Percentiles rank a stretch among this genome's conserved stretches.
Evolutionary conservation across 2,113 vertebrate species (phyloP).

Genomic region (Hemicordylus capensis): DNA sequence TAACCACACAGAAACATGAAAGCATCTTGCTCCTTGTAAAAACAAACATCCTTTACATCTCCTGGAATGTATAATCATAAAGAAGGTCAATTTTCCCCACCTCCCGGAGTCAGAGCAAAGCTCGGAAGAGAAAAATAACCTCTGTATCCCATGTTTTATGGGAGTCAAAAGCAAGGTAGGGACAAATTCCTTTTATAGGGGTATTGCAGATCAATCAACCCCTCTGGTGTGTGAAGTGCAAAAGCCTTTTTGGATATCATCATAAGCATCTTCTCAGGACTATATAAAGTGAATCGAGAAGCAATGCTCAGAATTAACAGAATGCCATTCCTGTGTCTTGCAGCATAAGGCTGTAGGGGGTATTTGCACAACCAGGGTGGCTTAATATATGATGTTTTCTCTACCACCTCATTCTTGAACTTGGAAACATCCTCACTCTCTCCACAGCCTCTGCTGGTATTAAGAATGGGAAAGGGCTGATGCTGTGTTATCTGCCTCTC

Average conservation of each 20-base stretch:
- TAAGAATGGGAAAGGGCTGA: neutral
- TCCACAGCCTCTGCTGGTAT: neutral
- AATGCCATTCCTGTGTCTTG: neutral
- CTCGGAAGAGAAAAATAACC: neutral
- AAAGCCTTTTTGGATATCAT: conserved; percentile 25
- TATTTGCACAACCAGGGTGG: neutral
- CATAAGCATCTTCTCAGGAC: conserved; percentile 33
- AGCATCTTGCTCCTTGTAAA: conserved; percentile 1
- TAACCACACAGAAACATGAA: conserved; percentile 9
- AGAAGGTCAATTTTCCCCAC: neutral
- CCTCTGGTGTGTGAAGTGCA: neutral
- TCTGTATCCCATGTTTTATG: neutral
- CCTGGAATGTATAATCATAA: conserved; percentile 7
- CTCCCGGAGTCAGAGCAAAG: neutral
- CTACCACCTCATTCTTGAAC: neutral
- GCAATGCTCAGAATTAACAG: conserved; percentile 36
- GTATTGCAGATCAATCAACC: neutral
- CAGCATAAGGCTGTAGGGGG: neutral
- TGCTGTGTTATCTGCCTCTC: neutral
- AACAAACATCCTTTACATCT: neutral
- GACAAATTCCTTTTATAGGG: conserved; percentile 10
- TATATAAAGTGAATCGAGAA: conserved; percentile 31
- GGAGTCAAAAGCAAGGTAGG: conserved; percentile 3
- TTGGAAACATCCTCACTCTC: neutral
- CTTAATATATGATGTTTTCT: neutral